A percentile compares a stretch with the other conserved stretches of the same genome.
Conservation (phyloP, 2,113 vertebrate genomes). For the Thamnophis sirtalis region DNA sequence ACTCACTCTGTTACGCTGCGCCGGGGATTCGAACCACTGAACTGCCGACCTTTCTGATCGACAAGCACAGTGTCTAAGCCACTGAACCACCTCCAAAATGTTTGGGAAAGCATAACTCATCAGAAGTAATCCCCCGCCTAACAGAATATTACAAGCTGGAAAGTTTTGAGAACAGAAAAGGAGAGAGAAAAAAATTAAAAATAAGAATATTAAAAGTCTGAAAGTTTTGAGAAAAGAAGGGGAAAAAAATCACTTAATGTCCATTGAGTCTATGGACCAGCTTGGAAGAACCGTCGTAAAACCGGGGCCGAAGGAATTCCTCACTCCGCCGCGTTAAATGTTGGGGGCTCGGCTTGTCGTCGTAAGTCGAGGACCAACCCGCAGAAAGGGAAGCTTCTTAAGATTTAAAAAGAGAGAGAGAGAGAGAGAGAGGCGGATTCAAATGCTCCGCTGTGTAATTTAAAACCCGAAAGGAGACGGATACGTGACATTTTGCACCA, state of each 20-base stretch:
- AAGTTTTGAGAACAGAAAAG: not conserved
- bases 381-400: not conserved
- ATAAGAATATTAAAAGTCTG: not conserved
- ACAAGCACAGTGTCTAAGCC: no score
- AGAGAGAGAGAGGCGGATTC: not conserved
- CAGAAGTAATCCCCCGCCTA: not conserved
- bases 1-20: no score
- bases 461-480: not conserved
- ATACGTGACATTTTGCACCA: rapidly evolving
- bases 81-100: no score
- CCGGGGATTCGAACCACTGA: no score
- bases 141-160: not conserved
- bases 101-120: not conserved
- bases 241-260: not conserved
- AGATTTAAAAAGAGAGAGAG: not conserved
- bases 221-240: not conserved
- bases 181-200: not conserved
- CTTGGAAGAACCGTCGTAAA: no score
- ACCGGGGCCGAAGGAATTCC: no score
- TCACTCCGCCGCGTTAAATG: no score
- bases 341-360: no score
- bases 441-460: not conserved
- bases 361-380: no score
- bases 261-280: no score
- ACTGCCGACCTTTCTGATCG: no score